These are phyloP conservation scores for Paradoxurus hermaphroditus DNA, from an alignment of 2,113 vertebrate genomes.

Conservation along the genomic window DNA sequence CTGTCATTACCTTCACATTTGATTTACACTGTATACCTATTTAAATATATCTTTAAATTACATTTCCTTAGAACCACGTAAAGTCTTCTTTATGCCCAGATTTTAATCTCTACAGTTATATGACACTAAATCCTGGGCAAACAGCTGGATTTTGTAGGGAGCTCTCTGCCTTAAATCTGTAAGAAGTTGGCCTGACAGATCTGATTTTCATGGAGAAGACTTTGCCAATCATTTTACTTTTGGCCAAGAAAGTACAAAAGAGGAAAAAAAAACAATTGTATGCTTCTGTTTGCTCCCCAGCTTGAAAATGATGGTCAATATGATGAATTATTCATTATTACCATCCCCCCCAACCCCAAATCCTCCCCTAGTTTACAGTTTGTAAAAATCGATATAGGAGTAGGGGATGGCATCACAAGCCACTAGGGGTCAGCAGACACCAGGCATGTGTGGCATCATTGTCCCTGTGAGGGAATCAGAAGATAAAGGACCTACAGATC, in stretches of 20 bases:
- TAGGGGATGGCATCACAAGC: neutral
- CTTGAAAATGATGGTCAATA: neutral
- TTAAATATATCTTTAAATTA: constrained; percentile 55
- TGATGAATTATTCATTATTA: neutral
- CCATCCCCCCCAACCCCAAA: neutral
- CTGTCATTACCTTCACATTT: constrained; percentile 43
- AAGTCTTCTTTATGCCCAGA: neutral
- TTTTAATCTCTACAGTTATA: neutral
- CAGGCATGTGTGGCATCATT: neutral
- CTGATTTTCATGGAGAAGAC: neutral
- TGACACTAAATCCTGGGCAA: constrained; percentile 8
- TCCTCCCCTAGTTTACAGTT: neutral
- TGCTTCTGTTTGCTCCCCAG: neutral
- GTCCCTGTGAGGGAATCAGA: neutral
- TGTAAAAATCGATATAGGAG: neutral
- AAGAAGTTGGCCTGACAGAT: neutral
- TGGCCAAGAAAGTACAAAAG: neutral
- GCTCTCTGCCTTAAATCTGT: neutral
- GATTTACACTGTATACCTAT: constrained; percentile 23
- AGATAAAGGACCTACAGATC: neutral
- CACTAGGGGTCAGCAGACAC: constrained; percentile 72
- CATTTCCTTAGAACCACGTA: neutral
- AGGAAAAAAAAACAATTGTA: neutral
- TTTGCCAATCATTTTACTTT: neutral
- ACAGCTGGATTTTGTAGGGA: neutral